A percentile compares a stretch with the other conserved stretches of the same genome.
Evolutionary conservation across 2,113 vertebrate species (phyloP).

Genomic region (Chelonoidis abingdonii): DNA sequence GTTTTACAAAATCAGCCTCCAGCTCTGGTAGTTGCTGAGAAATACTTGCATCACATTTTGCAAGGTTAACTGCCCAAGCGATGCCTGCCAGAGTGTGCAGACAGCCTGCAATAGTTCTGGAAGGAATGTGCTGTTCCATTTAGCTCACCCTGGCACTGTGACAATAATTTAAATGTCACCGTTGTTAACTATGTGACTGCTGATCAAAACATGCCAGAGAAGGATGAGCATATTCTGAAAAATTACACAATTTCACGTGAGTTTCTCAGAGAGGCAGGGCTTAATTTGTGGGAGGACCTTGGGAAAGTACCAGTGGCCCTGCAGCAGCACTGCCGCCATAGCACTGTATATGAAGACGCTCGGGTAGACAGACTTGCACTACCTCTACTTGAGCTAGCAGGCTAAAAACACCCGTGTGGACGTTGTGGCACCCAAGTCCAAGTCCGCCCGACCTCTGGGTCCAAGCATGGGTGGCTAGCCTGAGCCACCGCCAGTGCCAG

Average conservation of each 20-base stretch:
- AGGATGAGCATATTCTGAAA: not conserved
- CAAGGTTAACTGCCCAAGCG: not conserved
- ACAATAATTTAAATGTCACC: conserved; percentile 48
- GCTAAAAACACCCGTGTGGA: no score
- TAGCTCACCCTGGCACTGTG: conserved; percentile 11
- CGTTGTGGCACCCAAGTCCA: no score
- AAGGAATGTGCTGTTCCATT: conserved; percentile 57
- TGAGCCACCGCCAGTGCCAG: no score
- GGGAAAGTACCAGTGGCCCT: not conserved
- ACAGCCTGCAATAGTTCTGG: conserved; percentile 52
- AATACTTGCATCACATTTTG: not conserved
- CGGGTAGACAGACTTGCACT: no score
- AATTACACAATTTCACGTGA: not conserved
- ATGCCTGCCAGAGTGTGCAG: not conserved
- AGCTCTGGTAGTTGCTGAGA: not conserved
- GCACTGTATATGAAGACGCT: no score
- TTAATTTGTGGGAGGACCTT: not conserved
- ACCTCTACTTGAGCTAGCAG: no score
- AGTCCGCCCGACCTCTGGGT: no score
- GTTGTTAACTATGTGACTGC: conserved; percentile 47
- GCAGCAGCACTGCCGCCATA: no score
- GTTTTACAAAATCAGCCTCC: not conserved
- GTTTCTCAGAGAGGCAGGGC: not conserved
- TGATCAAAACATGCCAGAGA: not conserved
- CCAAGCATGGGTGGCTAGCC: no score